Base-by-base conservation (phyloP, 30 jellyfish, hydroid and myxozoan genomes). In the Cassiopea andromeda region DNA sequence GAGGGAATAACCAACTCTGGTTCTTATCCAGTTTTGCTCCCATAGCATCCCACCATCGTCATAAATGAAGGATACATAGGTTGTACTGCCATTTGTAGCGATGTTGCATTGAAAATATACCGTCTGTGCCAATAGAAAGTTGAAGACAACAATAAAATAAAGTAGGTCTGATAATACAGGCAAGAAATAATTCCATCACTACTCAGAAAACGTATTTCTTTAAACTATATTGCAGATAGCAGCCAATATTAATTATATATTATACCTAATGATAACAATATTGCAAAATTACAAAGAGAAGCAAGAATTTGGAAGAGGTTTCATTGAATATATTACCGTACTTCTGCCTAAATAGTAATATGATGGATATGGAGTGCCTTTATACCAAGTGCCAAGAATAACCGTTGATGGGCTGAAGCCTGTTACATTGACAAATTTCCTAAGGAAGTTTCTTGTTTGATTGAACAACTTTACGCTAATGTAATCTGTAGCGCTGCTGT, bases 41-140 rank as follows among this genome's bases (percentile, higher is more conserved):
- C 95, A 88, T 7, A 58, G 64, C 95, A 88, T 88, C n/a, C 85
- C 85, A 46, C 49, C 90, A 57, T 79, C 95, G 38, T 78, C 87
- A 77, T 88, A 88, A 18, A 88, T 76, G 59, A 68, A 77, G 12
- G 84, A 49, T 1, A 79, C 85, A 46, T 79, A 73, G n/a, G 95
- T 77, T 17, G 90, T 45, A 47, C 10, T 48, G 12, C 90, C 90
- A 79, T 88, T 84, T 6, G 89, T 88, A 1, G 88, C 88, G 8
- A 88, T 59, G 60, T 49, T 70, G 77, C 78, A 61, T 88, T 88
- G 95, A 69, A 88, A 88, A 43, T 90, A 61, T 85, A 72, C 95
- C 12, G 78, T 7, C 8, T 69, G 48, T 10, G n/a, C 8, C 48
- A 38, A 16, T 7, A 69, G 48, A 16, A 58, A 58, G 68, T 6